Base-by-base conservation (phyloP, 2,888 invertebrate species). In the Chrysodeixis includens region DNA sequence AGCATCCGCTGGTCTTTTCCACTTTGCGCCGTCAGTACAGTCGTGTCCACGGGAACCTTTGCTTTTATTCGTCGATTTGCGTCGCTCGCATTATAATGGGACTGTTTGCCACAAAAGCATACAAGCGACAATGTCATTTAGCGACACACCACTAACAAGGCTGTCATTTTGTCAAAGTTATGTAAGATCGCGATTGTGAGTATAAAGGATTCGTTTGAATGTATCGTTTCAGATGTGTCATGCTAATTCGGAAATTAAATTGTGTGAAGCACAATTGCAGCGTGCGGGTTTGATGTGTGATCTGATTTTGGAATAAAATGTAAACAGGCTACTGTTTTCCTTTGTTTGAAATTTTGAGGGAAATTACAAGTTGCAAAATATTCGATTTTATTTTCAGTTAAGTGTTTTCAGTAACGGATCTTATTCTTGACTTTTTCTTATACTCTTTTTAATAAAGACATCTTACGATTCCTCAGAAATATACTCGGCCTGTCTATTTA, bases 11-110 rank as follows among this genome's bases (percentile, higher is more conserved):
- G 10, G 20, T 54, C 66, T 72, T 49, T 69, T 20, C 30, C 57
- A 12, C 14, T 56, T 73, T 74, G 60, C 16, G 66, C 84, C 85
- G 62, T 32, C 35, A 30, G 10, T 40, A 22, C 59, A 65, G 81
- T 90, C 90, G 90, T 90, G 90, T 83, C 83, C 79, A 75, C 78
- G 66, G 81, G 76, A 90, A 83, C 88, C 89, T 90, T 86, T 83
- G 82, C 85, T 79, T 85, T 88, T 87, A 85, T 86, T 66, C 76
- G 46, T 83, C 74, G 83, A 88, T 90, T 90, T 85, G 88, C 86
- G 82, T 78, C 83, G 81, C 72, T 66, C 46, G 64, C 62, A 70
- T 74, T 70, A 86, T 82, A 87, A 85, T 86, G 75, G 86, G 86
- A 86, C 82, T 87, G 87, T 87, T 87, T 83, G 86, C 77, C 64